Base-by-base conservation (phyloP, 2,888 invertebrate species). In the Eupithecia subumbrata region DNA sequence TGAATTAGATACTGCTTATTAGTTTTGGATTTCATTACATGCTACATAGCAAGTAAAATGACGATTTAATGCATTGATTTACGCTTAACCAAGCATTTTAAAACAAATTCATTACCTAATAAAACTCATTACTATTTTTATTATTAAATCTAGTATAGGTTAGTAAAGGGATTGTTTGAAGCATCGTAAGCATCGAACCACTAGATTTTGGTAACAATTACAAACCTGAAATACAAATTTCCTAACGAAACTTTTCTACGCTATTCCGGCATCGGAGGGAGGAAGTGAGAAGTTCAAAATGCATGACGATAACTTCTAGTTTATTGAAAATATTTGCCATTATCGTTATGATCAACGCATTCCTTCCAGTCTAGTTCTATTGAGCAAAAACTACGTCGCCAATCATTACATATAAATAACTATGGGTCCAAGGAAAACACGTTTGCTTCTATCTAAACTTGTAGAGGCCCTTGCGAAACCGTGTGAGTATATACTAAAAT, bases 381-480 rank as follows among this genome's bases (percentile, higher is more conserved):
- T 67, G 48, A 63, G 63, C 64, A 72, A 69, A 75, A 75, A 72
- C 71, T 56, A 72, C 64, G 75, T 48, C 25, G 72, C 71, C 45
- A 25, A 64, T 71, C 69, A 75, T 72, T 69, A 72, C 22, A 68
- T 63, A 52, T 69, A 72, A 25, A 64, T 72, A 69, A 69, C 63
- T 16, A 34, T 48, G 0, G n/a, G 34, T 43, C 78, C 82, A 78
- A 82, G 81, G 82, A 83, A 76, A 82, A 82, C 83, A 45, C 64
- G 81, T 81, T 78, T 40, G 34, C 18, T 64, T 30, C 34, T 16
- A 30, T 64, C 60, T 60, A 5, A 60, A 60, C 60, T 14, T 25
- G 60, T 5, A 60, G 22, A 64, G 34, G 64, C 34, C 64, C 30
- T 18, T 18, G 11, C 40, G 18, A 67, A 40, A 67, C n/a, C 37